These are phyloP conservation scores for Rhabdomys pumilio DNA, from an alignment of 2,797 vertebrate genomes.

Conservation along the genomic window DNA sequence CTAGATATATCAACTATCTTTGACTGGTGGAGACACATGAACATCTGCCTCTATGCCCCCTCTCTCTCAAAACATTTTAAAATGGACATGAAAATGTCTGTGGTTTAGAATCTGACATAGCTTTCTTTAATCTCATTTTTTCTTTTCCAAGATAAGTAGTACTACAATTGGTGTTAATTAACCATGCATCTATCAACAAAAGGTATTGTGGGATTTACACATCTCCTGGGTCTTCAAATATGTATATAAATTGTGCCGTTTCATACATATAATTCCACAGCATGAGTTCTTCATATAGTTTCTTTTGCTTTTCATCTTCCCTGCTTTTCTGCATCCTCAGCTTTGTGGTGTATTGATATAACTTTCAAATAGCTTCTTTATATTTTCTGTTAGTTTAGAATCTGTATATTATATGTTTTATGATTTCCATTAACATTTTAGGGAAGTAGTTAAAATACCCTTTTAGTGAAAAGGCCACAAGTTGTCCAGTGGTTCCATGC, in stretches of 20 bases:
- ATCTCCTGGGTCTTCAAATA: conserved; percentile 20
- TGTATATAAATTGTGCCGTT: conserved; percentile 15
- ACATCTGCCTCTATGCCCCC: too few relatives aligned
- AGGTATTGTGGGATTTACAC: background rate
- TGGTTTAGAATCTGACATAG: background rate
- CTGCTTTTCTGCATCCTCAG: background rate
- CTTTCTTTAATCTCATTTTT: conserved; percentile 29
- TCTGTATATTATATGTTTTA: background rate
- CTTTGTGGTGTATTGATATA: conserved; percentile 23
- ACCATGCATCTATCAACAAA: conserved; percentile 28
- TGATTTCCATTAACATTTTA: conserved; percentile 21
- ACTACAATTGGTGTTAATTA: conserved; percentile 25
- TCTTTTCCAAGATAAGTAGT: conserved; percentile 32
- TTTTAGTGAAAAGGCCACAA: background rate
- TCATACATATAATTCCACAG: background rate
- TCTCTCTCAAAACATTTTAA: background rate
- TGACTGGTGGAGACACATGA: too few relatives aligned
- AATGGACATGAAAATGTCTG: conserved; percentile 7
- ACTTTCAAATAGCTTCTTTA: background rate
- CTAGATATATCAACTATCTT: too few relatives aligned
- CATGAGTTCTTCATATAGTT: conserved; percentile 15
- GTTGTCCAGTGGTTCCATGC: background rate
- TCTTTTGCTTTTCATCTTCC: background rate
- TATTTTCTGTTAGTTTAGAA: conserved; percentile 33
- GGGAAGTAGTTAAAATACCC: conserved; percentile 46